These are phyloP conservation scores for Latrodectus hesperus DNA, from an alignment of 2,888 invertebrate genomes.

Conservation along the genomic window DNA sequence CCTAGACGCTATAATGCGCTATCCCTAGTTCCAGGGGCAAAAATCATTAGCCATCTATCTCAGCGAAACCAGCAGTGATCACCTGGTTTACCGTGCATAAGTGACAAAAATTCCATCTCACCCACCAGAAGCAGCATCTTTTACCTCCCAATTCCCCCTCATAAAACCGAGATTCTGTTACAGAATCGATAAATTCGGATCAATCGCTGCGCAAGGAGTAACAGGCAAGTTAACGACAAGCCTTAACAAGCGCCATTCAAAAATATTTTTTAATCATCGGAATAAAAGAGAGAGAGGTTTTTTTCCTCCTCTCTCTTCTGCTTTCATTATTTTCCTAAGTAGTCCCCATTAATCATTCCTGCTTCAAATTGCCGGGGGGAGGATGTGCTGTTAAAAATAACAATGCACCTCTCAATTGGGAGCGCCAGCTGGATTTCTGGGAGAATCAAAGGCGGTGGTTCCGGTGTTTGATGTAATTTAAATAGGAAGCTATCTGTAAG, in stretches of 20 bases:
- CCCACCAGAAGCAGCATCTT: neutral
- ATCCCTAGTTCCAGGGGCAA: no score
- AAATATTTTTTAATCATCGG: neutral
- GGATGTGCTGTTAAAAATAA: neutral
- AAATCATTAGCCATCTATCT: no score
- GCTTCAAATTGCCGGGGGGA: neutral
- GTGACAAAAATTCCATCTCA: neutral
- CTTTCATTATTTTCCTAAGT: neutral
- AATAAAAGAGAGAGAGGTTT: neutral
- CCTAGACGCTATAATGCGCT: no score
- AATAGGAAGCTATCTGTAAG: neutral
- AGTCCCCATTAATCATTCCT: neutral
- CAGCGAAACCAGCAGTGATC: neutral
- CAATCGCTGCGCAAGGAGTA: slow-evolving; percentile 2
- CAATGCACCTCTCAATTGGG: neutral
- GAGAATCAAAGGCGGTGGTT: neutral
- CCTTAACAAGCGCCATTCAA: neutral
- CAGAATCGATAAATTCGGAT: neutral
- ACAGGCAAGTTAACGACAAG: neutral
- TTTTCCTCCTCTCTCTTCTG: neutral
- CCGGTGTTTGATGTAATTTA: neutral
- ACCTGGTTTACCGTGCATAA: neutral
- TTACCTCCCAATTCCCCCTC: neutral
- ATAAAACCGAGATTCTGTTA: neutral
- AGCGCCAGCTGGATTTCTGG: neutral